Base-by-base conservation (phyloP, 2,113 vertebrate genomes). In the Propithecus coquereli region DNA sequence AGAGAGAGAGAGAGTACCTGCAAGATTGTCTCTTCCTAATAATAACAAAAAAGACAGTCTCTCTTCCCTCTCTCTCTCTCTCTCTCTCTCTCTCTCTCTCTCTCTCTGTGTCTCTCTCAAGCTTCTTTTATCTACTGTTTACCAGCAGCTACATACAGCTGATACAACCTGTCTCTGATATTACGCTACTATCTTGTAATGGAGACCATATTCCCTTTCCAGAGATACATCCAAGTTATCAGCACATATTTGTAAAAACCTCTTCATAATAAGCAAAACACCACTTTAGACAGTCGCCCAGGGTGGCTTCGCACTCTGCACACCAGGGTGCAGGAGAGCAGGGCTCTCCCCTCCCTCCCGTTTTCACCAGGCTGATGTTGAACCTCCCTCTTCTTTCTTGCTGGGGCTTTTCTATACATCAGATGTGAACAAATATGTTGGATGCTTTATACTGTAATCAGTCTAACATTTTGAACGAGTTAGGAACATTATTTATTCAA, bases 141-240 rank as follows among this genome's bases (percentile, higher is more conserved):
- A 43, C 52, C 61, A 43, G 37, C 12, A 43, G 61, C 43, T 76
- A 68, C 89, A 43, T n/a, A 20, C 27, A 80, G 23, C 37, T 65
- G 87, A 54, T 40, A 87, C 47, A 91, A 57, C 40, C 91, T 79
- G 30, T 63, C 63, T 86, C 47, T 45, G 50, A 54, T 47, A 90
- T 47, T 52, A 90, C 91, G 73, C 54, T 73, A 83, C 77, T 88
- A 0, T 79, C 92, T 94, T 83, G 17, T 65, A 92, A 95, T 20
- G 30, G 68, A 59, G 71, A 81, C 59, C 74, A 76, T 45, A 92
- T 70, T 90, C 68, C 65, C 43, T 90, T 63, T 70, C 92, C 52
- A 87, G 40, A 52, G 66, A 81, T 83, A 95, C 92, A 83, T n/a
- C 57, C 89, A 63, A 68, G 70, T 97, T 92, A 87, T 90, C 84